phyloP scores from a whole-genome alignment of 2,797 vertebrate species.

The Halcyon leucocephala region DNA sequence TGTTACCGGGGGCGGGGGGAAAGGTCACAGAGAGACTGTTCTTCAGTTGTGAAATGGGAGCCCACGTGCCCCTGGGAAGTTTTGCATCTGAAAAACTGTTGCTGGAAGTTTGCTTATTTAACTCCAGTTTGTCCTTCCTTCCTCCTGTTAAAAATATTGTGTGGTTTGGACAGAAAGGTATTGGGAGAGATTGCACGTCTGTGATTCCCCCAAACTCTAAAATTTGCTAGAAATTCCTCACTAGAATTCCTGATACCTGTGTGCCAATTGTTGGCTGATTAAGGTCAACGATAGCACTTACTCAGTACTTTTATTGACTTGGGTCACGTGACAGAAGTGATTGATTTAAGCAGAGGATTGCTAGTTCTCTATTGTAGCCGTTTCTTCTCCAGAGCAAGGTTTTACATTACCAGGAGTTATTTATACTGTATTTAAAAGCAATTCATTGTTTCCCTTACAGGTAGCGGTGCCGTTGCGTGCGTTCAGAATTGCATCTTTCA shows the following conservation, averaged over 20 bases:
- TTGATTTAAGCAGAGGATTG: constrained; percentile 75
- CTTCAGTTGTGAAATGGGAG: constrained; percentile 34
- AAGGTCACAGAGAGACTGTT: not conserved
- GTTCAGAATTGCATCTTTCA: constrained; percentile 39
- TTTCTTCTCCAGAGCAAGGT: constrained; percentile 10
- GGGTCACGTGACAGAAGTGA: constrained; percentile 70
- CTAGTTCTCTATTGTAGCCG: constrained; percentile 68
- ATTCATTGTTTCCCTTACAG: not conserved
- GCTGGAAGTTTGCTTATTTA: constrained; percentile 32
- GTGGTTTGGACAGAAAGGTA: not conserved
- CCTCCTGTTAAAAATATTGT: not conserved
- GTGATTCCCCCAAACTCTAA: not conserved
- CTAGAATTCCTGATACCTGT: constrained; percentile 64
- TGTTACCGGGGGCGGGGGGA: not conserved
- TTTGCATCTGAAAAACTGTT: constrained; percentile 13
- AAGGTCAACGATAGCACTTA: constrained; percentile 74
- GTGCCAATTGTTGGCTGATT: constrained; percentile 67
- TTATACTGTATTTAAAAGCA: constrained; percentile 41
- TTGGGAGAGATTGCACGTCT: accelerated
- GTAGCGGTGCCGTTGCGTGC: not conserved
- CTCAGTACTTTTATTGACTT: constrained; percentile 73
- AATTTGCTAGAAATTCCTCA: not conserved
- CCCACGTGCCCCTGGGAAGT: not conserved
- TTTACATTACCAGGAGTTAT: constrained; percentile 32
- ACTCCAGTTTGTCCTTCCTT: not conserved